Base-by-base conservation (phyloP, 2,113 vertebrate species). In the Protobothrops mucrosquamatus region DNA sequence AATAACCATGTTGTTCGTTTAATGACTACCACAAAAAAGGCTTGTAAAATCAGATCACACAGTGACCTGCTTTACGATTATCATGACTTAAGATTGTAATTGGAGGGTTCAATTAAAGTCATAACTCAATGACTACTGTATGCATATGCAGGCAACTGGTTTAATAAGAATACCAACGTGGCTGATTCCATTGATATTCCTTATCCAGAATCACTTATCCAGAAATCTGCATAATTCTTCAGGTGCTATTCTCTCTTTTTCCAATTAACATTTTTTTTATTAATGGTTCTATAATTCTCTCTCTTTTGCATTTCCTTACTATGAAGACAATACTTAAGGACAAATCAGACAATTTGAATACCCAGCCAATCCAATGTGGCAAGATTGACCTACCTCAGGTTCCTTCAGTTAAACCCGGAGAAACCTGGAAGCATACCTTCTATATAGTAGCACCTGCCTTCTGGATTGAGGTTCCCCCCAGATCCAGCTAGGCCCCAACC, bases 311-410 rank as follows among this genome's bases (percentile, higher is more conserved):
- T 29, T 92, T 87, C 8, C 11, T 85, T 91, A 95, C 87, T 90
- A 3, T 85, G 22, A 94, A 94, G 94, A 69, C 43, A 51, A 12
- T 48, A 92, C 8, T 91, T 96, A 46, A 57, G 92, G 86, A 88
- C 59, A 39, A 88, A 24, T 54, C 93, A 48, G 10, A 90, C 91
- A 43, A 91, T 18, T 34, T 89, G 86, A 85, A 85, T 88, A 64
- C 26, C 61, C 61, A 64, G 61, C 61, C 10, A 12, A 69, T 69
- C 29, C 11, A 69, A 69, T 69, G 29, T 69, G 29, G 29, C 29
- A 69, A 4, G 61, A 14, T 69, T 69, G 61, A n/a, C 10, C 12
- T 74, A 6, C n/a, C 34, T 74, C n/a, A 2, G 12, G 64, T 34
- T 74, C 64, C 14, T 34, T 74, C 64, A 74, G 15, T 74, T 74